Evolutionary conservation across 1,140 invertebrate genomes (phyloP).

Genomic region (Apis laboriosa): DNA sequence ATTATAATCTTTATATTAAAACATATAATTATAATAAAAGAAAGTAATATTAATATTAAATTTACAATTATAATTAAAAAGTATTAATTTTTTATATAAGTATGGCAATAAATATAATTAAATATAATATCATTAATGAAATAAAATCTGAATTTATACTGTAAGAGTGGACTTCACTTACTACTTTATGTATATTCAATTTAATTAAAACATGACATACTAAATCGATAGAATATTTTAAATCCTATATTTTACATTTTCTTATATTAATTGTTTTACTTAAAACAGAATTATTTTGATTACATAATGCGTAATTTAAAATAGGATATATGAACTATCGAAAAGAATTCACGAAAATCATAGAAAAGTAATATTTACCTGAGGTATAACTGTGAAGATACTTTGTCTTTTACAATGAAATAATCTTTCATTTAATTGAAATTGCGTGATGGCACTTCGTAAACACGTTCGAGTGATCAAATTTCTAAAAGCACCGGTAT

Average conservation of each 20-base stretch:
- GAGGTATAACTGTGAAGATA: conserved; percentile 24
- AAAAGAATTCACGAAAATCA: not conserved
- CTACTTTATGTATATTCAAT: not conserved
- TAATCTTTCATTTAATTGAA: conserved; percentile 42
- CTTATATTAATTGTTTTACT: not conserved
- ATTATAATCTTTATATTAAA: conserved; percentile 11
- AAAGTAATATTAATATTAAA: not conserved
- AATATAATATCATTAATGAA: not conserved
- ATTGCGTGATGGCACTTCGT: conserved; percentile 9
- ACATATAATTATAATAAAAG: not conserved
- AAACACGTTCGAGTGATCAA: conserved; percentile 42
- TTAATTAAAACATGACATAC: not conserved
- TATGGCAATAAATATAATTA: not conserved
- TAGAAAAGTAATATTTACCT: conserved; percentile 64
- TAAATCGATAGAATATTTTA: not conserved
- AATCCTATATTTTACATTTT: not conserved
- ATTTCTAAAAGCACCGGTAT: conserved; percentile 62
- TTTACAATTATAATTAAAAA: not conserved
- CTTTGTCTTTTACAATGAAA: conserved; percentile 44
- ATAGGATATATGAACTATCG: not conserved
- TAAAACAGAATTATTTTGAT: conserved; percentile 31
- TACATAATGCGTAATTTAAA: conserved; percentile 52
- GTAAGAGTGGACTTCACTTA: not conserved
- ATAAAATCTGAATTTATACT: not conserved
- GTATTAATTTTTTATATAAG: not conserved